Evolutionary conservation across 2,797 vertebrate genomes (phyloP).

Genomic region (Yasuhikotakia modesta): DNA sequence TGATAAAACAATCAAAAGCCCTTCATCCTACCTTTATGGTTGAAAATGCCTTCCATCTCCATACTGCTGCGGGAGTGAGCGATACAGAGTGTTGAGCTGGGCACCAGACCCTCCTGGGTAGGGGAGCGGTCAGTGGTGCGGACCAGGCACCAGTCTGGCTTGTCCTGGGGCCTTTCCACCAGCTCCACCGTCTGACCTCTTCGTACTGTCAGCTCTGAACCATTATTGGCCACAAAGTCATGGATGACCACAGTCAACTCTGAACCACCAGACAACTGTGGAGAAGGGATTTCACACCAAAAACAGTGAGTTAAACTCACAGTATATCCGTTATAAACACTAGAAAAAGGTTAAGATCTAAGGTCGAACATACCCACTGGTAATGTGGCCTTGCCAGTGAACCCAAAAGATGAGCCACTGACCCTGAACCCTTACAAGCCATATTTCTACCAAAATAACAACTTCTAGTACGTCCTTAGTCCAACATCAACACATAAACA

Average conservation of each 20-base stretch:
- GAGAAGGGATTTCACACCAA: constrained; percentile 1
- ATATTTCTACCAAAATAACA: constrained; percentile 71
- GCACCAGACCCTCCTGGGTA: constrained; percentile 91
- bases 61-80: constrained; percentile 96
- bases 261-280: constrained; percentile 92
- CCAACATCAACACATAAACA: not conserved
- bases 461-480: constrained; percentile 46
- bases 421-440: constrained; percentile 69
- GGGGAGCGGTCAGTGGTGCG: constrained; percentile 93
- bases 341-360: not conserved
- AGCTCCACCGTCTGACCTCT: constrained; percentile 97
- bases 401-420: constrained; percentile 77
- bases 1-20: not conserved
- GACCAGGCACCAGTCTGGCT: constrained; percentile 95
- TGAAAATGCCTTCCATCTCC: constrained; percentile 99
- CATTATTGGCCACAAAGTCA: constrained; percentile 93
- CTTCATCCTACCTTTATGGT: constrained; percentile 88
- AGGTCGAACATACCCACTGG: constrained; percentile 73
- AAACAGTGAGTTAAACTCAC: not conserved
- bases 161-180: constrained; percentile 92
- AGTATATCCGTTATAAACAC: not conserved
- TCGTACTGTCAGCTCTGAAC: constrained; percentile 91
- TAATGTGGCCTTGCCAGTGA: constrained; percentile 78
- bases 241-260: constrained; percentile 97
- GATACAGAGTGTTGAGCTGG: constrained; percentile 91